These are phyloP conservation scores for Periplaneta americana DNA, from an alignment of 1,140 invertebrate species.

Conservation along the genomic window DNA sequence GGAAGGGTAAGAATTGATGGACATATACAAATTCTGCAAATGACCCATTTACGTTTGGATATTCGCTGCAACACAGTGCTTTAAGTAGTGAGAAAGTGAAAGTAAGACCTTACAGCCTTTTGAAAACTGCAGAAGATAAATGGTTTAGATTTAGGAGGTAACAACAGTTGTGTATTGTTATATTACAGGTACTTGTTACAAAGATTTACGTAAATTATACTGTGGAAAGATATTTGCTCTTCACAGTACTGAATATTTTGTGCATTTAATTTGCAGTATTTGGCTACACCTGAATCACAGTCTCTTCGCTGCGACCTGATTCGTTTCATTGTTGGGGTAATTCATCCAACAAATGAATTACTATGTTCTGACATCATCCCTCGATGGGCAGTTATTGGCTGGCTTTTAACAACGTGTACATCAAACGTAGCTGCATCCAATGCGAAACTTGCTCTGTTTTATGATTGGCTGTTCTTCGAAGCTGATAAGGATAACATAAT, in stretches of 20 bases:
- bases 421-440: constrained; percentile 90
- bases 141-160: no score
- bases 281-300: constrained; percentile 95
- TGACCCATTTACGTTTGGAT: no score
- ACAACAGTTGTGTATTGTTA: no score
- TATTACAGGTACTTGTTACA: no score
- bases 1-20: no score
- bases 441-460: constrained; percentile 93
- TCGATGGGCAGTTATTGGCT: constrained; percentile 96
- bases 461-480: constrained; percentile 97
- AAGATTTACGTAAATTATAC: no score
- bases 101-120: no score
- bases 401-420: constrained; percentile 94
- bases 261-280: constrained; percentile 61
- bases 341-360: constrained; percentile 96
- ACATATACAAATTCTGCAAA: no score
- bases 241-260: background rate
- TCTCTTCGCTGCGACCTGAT: constrained; percentile 93
- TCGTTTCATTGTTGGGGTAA: constrained; percentile 94
- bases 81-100: no score
- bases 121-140: no score
- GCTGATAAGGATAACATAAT: constrained; percentile 96
- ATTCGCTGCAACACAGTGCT: no score
- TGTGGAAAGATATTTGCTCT: no score
- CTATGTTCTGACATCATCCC: constrained; percentile 97